Conservation (phyloP, 2,888 invertebrate genomes). For the Cybosia mesomella region DNA sequence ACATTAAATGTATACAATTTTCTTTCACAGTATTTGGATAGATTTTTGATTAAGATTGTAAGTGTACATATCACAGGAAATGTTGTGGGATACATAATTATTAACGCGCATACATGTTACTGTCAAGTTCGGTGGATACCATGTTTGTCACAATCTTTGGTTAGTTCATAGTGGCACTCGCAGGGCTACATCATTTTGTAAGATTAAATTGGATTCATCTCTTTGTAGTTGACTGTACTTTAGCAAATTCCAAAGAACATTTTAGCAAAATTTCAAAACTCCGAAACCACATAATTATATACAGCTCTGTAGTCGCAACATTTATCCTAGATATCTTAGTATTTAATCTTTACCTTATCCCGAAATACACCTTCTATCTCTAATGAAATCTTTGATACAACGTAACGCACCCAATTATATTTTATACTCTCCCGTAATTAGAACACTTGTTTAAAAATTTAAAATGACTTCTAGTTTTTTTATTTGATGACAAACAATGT, state of each 20-base stretch:
- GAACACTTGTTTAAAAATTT: not conserved
- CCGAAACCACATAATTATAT: not conserved
- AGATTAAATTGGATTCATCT: too few relatives aligned
- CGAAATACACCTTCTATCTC: conserved; percentile 40
- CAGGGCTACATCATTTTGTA: too few relatives aligned
- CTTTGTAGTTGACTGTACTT: too few relatives aligned
- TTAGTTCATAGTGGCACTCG: too few relatives aligned
- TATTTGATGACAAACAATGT: not conserved
- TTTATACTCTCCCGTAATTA: not conserved
- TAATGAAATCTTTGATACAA: conserved; percentile 46
- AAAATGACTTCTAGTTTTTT: not conserved
- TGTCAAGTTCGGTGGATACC: too few relatives aligned
- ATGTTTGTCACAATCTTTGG: too few relatives aligned
- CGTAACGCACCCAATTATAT: conserved; percentile 26
- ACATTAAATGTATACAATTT: too few relatives aligned
- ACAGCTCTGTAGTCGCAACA: not conserved
- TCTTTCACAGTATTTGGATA: too few relatives aligned
- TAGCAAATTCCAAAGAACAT: not conserved
- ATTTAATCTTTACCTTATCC: conserved; percentile 37
- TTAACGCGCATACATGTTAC: too few relatives aligned
- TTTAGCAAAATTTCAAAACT: not conserved
- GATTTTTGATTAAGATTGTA: too few relatives aligned
- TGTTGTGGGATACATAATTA: too few relatives aligned
- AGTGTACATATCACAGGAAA: too few relatives aligned
- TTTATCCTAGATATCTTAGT: not conserved